Evolutionary conservation across 2,888 invertebrate genomes (phyloP), one percentile per base, ranked within the genome.

Genomic region (Limnephilus marmoratus): DNA sequence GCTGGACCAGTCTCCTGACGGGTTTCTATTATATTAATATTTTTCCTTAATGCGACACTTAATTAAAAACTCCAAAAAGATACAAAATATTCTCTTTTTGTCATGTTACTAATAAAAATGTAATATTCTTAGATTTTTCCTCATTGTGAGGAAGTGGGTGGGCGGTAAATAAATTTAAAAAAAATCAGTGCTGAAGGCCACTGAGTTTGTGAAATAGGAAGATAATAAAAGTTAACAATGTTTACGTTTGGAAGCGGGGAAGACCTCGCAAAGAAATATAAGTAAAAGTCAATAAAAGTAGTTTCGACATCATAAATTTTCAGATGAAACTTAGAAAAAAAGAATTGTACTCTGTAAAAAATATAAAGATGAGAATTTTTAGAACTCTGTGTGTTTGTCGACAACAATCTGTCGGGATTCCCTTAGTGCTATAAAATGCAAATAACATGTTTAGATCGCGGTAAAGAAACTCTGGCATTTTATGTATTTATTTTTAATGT

Each of bases 391-490:
- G 86, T 86, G 53, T 86, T 53, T 53, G 86, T 41, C 24, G 34
- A 80, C 24, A 29, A 86, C 18, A 88, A 68, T 68, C 53, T 88
- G 80, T 34, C 37, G 13, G 29, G 53, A 29, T 80, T 88, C 88
- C 88, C 68, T 68, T 68, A 88, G 88, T 88, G 4, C 68, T 88
- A 34, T 80, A 88, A 34, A 24, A 88, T 88, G 88, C 68, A 88
- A 88, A 88, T 88, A 88, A 88, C 88, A 88, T 41, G 88, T 88
- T 88, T 7, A 45, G 41, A 18, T 41, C 34, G 85, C 85, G 41
- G 45, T 29, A 29, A 45, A 86, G 29, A 24, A 41, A 86, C 29
- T 12, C 29, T 15, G 29, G 86, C 45, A 86, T 29, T 45, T 53
- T 86, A 24, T 9, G 49, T 15, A 45, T 86, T 29, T 53, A 86